A percentile compares a stretch with the other conserved stretches of the same genome.
phyloP scores from a whole-genome alignment of 2,113 vertebrate genomes.

The Melanerpes aurifrons region DNA sequence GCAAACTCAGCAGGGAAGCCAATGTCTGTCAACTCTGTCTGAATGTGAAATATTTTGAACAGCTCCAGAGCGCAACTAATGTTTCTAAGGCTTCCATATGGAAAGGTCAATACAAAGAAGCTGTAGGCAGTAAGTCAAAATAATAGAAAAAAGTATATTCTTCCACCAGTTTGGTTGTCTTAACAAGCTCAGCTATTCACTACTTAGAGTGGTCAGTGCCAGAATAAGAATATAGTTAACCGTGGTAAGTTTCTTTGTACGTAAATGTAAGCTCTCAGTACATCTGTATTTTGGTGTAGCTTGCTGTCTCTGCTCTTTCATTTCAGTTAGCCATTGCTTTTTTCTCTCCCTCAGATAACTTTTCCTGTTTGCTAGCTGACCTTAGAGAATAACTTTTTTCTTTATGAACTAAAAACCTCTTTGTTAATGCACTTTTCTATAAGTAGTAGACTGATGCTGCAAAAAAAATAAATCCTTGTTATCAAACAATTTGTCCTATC shows the following conservation, averaged over 20 bases:
- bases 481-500: slow-evolving; percentile 16
- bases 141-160: not conserved
- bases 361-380: not conserved
- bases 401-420: not conserved
- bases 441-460: not conserved
- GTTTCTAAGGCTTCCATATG: slow-evolving; percentile 18
- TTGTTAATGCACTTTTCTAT: not conserved
- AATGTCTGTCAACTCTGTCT: slow-evolving; percentile 29
- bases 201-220: not conserved
- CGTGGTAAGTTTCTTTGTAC: not conserved
- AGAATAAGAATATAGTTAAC: not conserved
- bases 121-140: slow-evolving; percentile 14
- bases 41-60: slow-evolving; percentile 31
- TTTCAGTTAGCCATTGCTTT: not conserved
- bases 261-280: not conserved
- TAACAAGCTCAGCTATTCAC: not conserved
- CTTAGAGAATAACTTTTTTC: not conserved
- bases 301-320: not conserved
- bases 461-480: slow-evolving; percentile 34
- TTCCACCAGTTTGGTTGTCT: not conserved
- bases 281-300: fast-evolving
- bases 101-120: slow-evolving; percentile 26
- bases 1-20: slow-evolving; percentile 5
- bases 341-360: not conserved
- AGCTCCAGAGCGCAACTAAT: not conserved